A percentile compares a stretch with the other conserved stretches of the same genome.
Conservation (phyloP, 2,888 invertebrate genomes). For the Caenorhabditis sp. region DNA sequence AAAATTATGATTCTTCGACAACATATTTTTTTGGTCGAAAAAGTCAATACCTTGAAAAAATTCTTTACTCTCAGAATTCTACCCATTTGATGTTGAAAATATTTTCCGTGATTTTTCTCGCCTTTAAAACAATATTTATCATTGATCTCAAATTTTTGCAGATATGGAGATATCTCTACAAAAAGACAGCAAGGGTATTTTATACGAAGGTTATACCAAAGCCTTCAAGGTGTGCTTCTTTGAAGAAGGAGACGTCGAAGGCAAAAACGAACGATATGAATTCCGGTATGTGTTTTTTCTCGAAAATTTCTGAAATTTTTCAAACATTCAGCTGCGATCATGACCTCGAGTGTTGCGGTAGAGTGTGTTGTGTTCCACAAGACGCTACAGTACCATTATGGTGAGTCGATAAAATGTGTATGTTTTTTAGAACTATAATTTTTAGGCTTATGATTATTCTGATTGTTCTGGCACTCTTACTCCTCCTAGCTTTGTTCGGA, state of each 20-base stretch:
- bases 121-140: neutral
- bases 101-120: too few relatives aligned
- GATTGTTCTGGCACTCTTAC: constrained; percentile 52
- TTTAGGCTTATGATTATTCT: constrained; percentile 64
- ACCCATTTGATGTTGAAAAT: too few relatives aligned
- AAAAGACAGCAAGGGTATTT: constrained; percentile 64
- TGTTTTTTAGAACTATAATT: constrained; percentile 1
- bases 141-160: constrained; percentile 7
- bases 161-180: constrained; percentile 66
- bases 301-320: neutral
- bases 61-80: too few relatives aligned
- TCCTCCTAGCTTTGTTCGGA: constrained; percentile 52
- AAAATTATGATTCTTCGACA: too few relatives aligned
- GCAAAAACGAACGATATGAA: constrained; percentile 69
- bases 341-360: constrained; percentile 66
- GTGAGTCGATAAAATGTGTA: constrained; percentile 41
- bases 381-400: constrained; percentile 63
- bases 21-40: too few relatives aligned
- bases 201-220: constrained; percentile 68
- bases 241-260: constrained; percentile 66
- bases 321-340: constrained; percentile 61
- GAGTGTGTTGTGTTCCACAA: constrained; percentile 65
- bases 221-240: constrained; percentile 67
- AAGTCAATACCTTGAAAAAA: too few relatives aligned
- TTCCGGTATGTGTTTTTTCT: constrained; percentile 55